Percentiles rank a stretch among this genome's conserved stretches.
Evolutionary conservation across 2,797 vertebrate species (phyloP).

Genomic region (Argentina silus): DNA sequence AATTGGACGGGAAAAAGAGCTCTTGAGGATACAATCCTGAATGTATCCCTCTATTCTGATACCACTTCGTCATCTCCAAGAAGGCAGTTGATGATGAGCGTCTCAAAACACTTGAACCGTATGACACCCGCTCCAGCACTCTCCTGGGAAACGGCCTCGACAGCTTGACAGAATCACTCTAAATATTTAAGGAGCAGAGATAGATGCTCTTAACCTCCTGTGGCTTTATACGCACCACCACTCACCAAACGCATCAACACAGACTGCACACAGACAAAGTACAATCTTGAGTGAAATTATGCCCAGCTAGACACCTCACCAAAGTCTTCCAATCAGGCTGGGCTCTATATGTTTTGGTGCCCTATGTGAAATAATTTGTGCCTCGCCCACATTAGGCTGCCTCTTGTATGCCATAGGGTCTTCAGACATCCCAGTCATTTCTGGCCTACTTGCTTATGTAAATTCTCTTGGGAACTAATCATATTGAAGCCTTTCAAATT

Average conservation of each 20-base stretch:
- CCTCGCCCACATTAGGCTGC: no score
- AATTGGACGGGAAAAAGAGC: background rate
- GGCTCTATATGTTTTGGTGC: no score
- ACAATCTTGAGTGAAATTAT: no score
- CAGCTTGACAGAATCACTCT: slow-evolving; percentile 40
- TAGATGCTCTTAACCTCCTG: slow-evolving; percentile 12
- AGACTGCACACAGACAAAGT: no score
- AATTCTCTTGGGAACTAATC: slow-evolving; percentile 53
- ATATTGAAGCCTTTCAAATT: slow-evolving; percentile 40
- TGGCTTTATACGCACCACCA: background rate
- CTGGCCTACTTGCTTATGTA: background rate
- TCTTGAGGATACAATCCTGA: background rate
- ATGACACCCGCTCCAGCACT: slow-evolving; percentile 24
- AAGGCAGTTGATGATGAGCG: slow-evolving; percentile 33
- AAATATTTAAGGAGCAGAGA: slow-evolving; percentile 3
- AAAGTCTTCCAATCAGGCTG: no score
- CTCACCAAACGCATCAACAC: slow-evolving; percentile 1
- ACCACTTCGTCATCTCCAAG: slow-evolving; percentile 38
- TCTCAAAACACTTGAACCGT: slow-evolving; percentile 51
- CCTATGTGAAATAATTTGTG: no score
- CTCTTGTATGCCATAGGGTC: no score
- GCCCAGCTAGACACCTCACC: no score
- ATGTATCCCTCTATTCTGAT: slow-evolving; percentile 29
- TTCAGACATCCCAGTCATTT: no score
- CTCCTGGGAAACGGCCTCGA: slow-evolving; percentile 38